A percentile compares a stretch with the other conserved stretches of the same genome.
Evolutionary conservation across 2,888 invertebrate genomes (phyloP).

Genomic region (Pimpla rufipes): DNA sequence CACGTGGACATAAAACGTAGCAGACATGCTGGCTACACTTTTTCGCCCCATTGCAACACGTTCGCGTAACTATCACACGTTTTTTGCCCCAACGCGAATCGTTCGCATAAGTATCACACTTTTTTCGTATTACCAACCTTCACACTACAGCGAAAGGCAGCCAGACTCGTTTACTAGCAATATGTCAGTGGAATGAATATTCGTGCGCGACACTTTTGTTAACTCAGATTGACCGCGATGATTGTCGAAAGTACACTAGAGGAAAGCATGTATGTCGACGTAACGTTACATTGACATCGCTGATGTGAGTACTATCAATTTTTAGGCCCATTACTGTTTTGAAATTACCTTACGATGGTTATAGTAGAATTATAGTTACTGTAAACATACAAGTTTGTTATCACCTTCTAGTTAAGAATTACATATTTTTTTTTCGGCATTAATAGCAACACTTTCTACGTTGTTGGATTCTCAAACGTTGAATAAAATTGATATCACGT

Average conservation of each 20-base stretch:
- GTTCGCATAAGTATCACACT: not conserved
- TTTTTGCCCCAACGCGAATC: constrained; percentile 1
- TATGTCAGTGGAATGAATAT: not conserved
- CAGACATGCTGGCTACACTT: not conserved
- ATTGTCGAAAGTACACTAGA: constrained; percentile 5
- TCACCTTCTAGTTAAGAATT: too few relatives aligned
- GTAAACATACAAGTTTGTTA: too few relatives aligned
- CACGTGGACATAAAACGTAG: constrained; percentile 13
- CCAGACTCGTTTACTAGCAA: not conserved
- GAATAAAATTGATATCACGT: not conserved
- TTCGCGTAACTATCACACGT: constrained; percentile 10
- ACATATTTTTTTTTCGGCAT: too few relatives aligned
- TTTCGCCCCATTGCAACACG: not conserved
- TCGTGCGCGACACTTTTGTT: not conserved
- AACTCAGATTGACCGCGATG: constrained; percentile 11
- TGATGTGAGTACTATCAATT: too few relatives aligned
- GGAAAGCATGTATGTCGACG: not conserved
- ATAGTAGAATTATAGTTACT: too few relatives aligned
- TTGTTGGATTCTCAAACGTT: too few relatives aligned
- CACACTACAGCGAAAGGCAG: not conserved
- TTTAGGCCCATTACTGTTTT: too few relatives aligned
- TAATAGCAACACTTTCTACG: too few relatives aligned
- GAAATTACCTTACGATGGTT: too few relatives aligned
- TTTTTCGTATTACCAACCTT: constrained; percentile 31
- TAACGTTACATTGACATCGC: not conserved